Evolutionary conservation across 1,140 invertebrate genomes (phyloP).

Genomic region (Oncopodura yosiiana): DNA sequence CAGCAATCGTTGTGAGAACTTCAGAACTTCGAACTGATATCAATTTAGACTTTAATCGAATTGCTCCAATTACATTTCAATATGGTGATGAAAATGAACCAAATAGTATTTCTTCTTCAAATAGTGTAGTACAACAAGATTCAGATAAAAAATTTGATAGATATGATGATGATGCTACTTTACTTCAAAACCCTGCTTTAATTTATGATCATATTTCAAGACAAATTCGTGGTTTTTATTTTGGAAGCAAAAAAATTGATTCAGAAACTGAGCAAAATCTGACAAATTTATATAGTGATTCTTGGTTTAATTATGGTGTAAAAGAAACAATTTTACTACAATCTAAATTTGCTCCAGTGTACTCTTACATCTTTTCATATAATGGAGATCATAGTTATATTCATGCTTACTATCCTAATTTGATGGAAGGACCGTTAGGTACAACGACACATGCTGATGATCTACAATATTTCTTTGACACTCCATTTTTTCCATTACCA

Average conservation of each 20-base stretch:
- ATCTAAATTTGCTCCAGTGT: slow-evolving; percentile 18
- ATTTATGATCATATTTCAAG: slow-evolving; percentile 11
- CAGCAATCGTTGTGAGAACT: slow-evolving; percentile 10
- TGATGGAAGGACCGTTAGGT: too few species aligned
- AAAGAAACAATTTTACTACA: slow-evolving; percentile 5
- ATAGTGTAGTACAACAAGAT: too few species aligned
- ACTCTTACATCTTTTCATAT: slow-evolving; percentile 15
- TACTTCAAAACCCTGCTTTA: neutral
- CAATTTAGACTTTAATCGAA: slow-evolving; percentile 20
- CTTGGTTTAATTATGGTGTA: slow-evolving; percentile 19
- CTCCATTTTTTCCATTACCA: slow-evolving; percentile 1
- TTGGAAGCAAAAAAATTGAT: slow-evolving; percentile 12
- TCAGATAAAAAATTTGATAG: too few species aligned
- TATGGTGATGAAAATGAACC: slow-evolving; percentile 22
- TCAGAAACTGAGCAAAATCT: slow-evolving; percentile 6
- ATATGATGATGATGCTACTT: too few species aligned
- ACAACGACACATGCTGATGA: slow-evolving; percentile 20
- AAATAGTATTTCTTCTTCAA: too few species aligned
- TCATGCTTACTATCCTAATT: too few species aligned
- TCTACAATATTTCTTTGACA: slow-evolving; percentile 13
- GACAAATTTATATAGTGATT: slow-evolving; percentile 24
- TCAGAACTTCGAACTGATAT: slow-evolving; percentile 9
- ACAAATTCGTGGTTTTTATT: slow-evolving; percentile 22
- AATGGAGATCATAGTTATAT: slow-evolving; percentile 12
- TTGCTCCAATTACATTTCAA: slow-evolving; percentile 21